A percentile compares a stretch with the other conserved stretches of the same genome.
These are phyloP conservation scores for Cantharis lateralis DNA, from an alignment of 2,888 invertebrate genomes.

Conservation along the genomic window DNA sequence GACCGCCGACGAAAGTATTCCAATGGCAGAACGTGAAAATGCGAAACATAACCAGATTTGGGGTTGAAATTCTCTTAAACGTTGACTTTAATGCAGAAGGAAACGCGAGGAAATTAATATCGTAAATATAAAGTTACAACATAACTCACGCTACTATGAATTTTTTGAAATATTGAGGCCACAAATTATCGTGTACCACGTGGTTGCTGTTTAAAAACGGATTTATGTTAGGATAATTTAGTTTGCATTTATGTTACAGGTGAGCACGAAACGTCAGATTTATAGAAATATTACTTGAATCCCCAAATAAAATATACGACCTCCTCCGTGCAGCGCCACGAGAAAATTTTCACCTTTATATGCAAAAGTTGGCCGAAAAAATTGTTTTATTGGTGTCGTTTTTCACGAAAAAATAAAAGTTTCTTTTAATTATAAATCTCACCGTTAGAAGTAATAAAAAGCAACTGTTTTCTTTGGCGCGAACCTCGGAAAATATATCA, in stretches of 20 bases:
- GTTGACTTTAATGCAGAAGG: constrained; percentile 40
- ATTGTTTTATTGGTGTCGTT: constrained; percentile 1
- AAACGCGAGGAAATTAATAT: constrained; percentile 55
- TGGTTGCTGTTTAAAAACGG: constrained; percentile 47
- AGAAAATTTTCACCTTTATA: neutral
- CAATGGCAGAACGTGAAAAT: neutral
- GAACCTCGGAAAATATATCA: constrained; percentile 27
- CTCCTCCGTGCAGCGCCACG: neutral
- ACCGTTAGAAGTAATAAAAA: constrained; percentile 22
- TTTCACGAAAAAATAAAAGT: neutral
- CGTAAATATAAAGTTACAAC: constrained; percentile 57
- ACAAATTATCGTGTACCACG: constrained; percentile 56
- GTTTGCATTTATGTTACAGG: constrained; percentile 53
- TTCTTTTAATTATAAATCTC: neutral
- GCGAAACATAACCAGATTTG: constrained; percentile 11
- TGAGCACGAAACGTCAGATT: constrained; percentile 39
- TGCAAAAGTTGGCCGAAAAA: neutral
- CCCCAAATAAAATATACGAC: neutral
- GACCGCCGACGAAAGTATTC: neutral
- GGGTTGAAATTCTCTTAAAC: constrained; percentile 16
- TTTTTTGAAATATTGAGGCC: constrained; percentile 56
- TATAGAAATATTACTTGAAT: constrained; percentile 23
- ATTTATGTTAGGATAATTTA: constrained; percentile 53
- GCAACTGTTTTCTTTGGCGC: constrained; percentile 26
- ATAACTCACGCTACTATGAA: constrained; percentile 54